Conservation (phyloP, 2,888 invertebrate species). For the Caenorhabditis sp. region DNA sequence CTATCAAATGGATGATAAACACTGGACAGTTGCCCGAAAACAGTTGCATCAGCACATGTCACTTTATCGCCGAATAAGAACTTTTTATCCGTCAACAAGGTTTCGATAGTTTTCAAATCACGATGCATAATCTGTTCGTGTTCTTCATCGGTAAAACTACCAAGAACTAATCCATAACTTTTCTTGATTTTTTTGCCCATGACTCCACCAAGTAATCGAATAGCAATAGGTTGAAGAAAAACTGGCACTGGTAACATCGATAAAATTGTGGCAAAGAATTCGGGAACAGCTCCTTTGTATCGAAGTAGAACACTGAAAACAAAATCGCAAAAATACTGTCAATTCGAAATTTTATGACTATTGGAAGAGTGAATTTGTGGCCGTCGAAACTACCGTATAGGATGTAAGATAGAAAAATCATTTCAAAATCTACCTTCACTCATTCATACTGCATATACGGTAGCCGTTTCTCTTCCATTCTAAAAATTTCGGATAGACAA, state of each 20-base stretch:
- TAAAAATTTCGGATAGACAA: no score
- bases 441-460: no score
- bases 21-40: slow-evolving; percentile 63
- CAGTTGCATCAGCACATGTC: slow-evolving; percentile 75
- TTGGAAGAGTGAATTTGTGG: no score
- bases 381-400: no score
- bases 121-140: slow-evolving; percentile 71
- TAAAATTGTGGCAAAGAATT: slow-evolving; percentile 19
- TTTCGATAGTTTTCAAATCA: slow-evolving; percentile 88
- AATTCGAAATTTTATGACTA: no score
- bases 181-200: no score
- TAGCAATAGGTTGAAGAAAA: slow-evolving; percentile 12
- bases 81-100: slow-evolving; percentile 83
- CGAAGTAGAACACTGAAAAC: slow-evolving; percentile 8
- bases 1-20: slow-evolving; percentile 46
- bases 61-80: slow-evolving; percentile 96
- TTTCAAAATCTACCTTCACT: no score
- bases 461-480: no score
- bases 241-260: slow-evolving; percentile 4
- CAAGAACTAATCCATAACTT: slow-evolving; percentile 4
- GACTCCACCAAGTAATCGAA: slow-evolving; percentile 4
- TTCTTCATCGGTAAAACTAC: slow-evolving; percentile 32
- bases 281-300: slow-evolving; percentile 4
- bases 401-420: no score
- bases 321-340: no score